Base-by-base conservation (phyloP, 2,797 vertebrate genomes). In the Microcaecilia unicolor region DNA sequence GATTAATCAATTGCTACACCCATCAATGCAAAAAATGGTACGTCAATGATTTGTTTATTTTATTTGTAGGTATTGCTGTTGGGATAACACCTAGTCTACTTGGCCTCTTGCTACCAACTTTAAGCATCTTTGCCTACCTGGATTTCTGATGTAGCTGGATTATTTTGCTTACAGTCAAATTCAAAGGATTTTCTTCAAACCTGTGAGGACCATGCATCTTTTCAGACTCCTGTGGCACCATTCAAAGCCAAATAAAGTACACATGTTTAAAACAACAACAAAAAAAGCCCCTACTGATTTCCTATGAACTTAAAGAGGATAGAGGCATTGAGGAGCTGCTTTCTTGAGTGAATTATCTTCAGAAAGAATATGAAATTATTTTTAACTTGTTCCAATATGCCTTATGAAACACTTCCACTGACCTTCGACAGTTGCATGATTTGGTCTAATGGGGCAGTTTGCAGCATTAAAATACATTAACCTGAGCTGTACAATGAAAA, bases 331-430 rank as follows among this genome's bases (percentile, higher is more conserved):
- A 64, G 80, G 77, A 89, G 84, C 72, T 70, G 80, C 79, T 76
- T 78, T 76, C 75, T 82, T 78, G 86, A 81, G 75, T 70, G 79
- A 76, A 75, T 68, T 76, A 80, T 83, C 81, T 86, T 82, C 78
- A 80, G 79, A 84, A 75, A 31, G 73, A 79, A 72, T 75, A 75
- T 77, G 71, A 78, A 83, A 82, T n/a, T n/a, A n/a, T 89, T 87
- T 91, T 90, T 86, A 88, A 93, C 83, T 89, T 84, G 87, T 90
- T 93, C 80, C 91, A 88, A 88, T 90, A 92, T 97, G 93, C 95
- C 95, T 98, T 98, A 97, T 89, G 72, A 78, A 89, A 88, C 76
- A 78, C 76, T 83, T 86, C 71, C 76, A 74, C 85, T 90, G 88
- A 84, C 90, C 85, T 79, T 83, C 89, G 84, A 88, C 85, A 77